Evolutionary conservation across 2,888 invertebrate species (phyloP).

Genomic region (Merodon equestris): DNA sequence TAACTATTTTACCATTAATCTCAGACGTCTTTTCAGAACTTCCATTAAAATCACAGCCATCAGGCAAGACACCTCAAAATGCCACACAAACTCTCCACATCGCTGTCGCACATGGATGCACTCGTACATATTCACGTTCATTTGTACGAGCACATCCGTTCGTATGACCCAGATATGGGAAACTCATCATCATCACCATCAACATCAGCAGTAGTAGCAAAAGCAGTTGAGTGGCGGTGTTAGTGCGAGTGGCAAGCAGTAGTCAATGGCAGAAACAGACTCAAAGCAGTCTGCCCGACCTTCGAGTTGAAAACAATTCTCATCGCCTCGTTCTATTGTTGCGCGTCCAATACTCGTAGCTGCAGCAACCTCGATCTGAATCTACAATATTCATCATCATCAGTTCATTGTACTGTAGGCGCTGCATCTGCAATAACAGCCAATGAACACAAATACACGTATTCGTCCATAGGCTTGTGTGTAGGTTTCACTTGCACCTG

Average conservation of each 20-base stretch:
- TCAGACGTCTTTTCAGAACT: background rate
- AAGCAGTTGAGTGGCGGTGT: too few relatives aligned
- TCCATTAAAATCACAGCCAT: slow-evolving; percentile 32
- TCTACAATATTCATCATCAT: slow-evolving; percentile 69
- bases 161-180: slow-evolving; percentile 56
- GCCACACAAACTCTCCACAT: slow-evolving; percentile 26
- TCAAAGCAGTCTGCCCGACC: slow-evolving; percentile 61
- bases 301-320: slow-evolving; percentile 63
- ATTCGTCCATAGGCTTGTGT: background rate
- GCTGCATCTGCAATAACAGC: slow-evolving; percentile 49
- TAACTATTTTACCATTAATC: too few relatives aligned
- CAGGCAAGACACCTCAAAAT: slow-evolving; percentile 12
- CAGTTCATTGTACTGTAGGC: slow-evolving; percentile 62
- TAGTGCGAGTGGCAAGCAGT: slow-evolving; percentile 18
- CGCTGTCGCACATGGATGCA: slow-evolving; percentile 25
- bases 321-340: slow-evolving; percentile 64
- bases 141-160: slow-evolving; percentile 24
- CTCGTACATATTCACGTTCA: too few relatives aligned
- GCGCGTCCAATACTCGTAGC: slow-evolving; percentile 49
- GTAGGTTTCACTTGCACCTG: slow-evolving; percentile 45
- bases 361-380: slow-evolving; percentile 69
- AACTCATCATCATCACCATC: slow-evolving; percentile 50
- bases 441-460: slow-evolving; percentile 8
- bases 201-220: slow-evolving; percentile 21
- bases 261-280: slow-evolving; percentile 41